Base-by-base conservation (phyloP, 2,113 vertebrate species). In the Bettongia penicillata region DNA sequence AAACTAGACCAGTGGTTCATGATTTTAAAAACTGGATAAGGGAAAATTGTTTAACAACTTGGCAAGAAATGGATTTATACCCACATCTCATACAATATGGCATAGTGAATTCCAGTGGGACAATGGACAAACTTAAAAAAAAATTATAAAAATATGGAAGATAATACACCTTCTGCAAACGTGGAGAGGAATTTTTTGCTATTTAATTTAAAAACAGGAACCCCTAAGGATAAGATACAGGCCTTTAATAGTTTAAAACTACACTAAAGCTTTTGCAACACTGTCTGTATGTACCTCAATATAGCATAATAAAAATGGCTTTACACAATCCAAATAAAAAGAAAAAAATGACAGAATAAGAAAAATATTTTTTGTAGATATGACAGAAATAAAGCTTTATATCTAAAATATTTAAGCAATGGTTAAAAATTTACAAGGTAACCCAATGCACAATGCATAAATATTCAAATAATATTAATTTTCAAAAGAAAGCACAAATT, bases 91-190 rank as follows among this genome's bases (percentile, higher is more conserved):
- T 53, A 90, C 8, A 3, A 77, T 31, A 90, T 93, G 53, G 3
- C 43, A 53, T 90, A 5, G 24, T 91, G 10, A 50, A 53, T 49
- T 89, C 91, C 48, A 93, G 52, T 61, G 91, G 49, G 51, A 89
- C 52, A 57, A 91, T 57, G 51, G 51, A 90, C 16, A 89, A 96
- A 84, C 53, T 25, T 91, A 19, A 52, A 91, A 92, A 96, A 93
- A 92, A 84, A 55, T 43, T 50, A 49, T n/a, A 90, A 37, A 93
- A 93, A 90, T 89, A 49, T 53, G 1, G 93, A 61, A 94, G 84
- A 31, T 10, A 95, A 50, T 26, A 57, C 25, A 89, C 37, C 37
- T 92, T 90, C 50, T 77, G 68, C 68, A 84, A 84, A 43, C 43
- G 37, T 84, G 68, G 28, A 84, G 37, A 19, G 16, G 6, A 22